Conservation (phyloP, 92 coral and sea anemone genomes). For the Heliopora coerulea region DNA sequence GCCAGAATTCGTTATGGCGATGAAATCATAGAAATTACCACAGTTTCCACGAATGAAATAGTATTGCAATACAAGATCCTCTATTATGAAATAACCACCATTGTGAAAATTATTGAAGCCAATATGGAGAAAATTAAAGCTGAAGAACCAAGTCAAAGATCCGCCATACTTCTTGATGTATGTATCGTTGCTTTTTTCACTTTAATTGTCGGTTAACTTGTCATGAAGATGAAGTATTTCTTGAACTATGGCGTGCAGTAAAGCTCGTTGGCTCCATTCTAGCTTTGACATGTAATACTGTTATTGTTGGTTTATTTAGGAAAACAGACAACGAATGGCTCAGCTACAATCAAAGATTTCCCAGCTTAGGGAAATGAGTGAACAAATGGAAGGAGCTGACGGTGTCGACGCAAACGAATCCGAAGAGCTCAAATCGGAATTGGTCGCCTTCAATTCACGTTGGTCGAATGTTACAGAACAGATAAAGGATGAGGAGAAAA, state of each 20-base stretch:
- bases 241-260: no score
- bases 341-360: conserved; percentile 11
- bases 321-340: conserved; percentile 20
- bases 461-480: conserved; percentile 1
- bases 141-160: conserved; percentile 28
- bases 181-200: background rate
- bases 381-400: conserved; percentile 29
- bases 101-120: background rate
- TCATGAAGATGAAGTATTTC: no score
- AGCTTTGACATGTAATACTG: no score
- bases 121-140: conserved; percentile 14
- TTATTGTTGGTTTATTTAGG: no score
- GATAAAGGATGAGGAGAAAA: conserved; percentile 4
- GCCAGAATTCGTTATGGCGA: conserved; percentile 31
- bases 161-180: conserved; percentile 30
- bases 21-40: conserved; percentile 26
- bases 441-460: background rate
- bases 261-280: no score
- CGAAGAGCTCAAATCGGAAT: background rate
- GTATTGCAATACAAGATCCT: conserved; percentile 35
- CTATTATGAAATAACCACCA: conserved; percentile 32
- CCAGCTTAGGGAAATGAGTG: background rate
- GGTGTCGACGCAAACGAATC: conserved; percentile 25
- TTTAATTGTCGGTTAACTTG: no score
- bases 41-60: conserved; percentile 33